Conservation (phyloP, 2,888 invertebrate genomes). For the Himalopsyche anomala region DNA sequence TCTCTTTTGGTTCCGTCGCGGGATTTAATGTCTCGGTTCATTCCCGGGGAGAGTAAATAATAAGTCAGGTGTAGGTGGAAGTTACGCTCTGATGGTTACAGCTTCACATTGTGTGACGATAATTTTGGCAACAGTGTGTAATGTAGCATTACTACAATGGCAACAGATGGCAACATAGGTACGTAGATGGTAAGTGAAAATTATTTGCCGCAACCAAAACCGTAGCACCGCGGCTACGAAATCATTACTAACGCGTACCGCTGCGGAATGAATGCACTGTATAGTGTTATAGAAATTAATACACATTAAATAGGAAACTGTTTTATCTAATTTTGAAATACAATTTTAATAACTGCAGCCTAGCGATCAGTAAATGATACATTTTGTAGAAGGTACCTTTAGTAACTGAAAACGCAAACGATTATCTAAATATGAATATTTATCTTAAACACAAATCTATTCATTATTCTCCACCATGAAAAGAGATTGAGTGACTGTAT, state of each 20-base stretch:
- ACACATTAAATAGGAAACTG: not conserved
- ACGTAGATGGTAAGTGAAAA: slow-evolving; percentile 35
- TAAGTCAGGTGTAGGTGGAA: slow-evolving; percentile 17
- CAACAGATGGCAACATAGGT: slow-evolving; percentile 28
- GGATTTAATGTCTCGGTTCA: too few relatives aligned
- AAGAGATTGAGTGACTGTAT: too few relatives aligned
- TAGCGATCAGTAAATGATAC: too few relatives aligned
- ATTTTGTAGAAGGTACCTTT: too few relatives aligned
- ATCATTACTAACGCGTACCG: slow-evolving; percentile 18
- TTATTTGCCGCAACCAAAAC: slow-evolving; percentile 25
- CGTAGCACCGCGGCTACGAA: slow-evolving; percentile 22
- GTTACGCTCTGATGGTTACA: slow-evolving; percentile 27
- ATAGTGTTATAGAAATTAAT: not conserved
- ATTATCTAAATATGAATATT: too few relatives aligned
- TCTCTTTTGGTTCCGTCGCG: too few relatives aligned
- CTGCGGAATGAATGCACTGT: not conserved
- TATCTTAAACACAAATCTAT: too few relatives aligned
- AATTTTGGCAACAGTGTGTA: slow-evolving; percentile 43
- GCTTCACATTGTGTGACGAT: slow-evolving; percentile 35
- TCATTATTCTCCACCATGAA: too few relatives aligned
- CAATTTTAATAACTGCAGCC: too few relatives aligned
- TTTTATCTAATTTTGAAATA: too few relatives aligned
- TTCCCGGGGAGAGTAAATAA: not conserved
- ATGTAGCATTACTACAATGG: slow-evolving; percentile 32
- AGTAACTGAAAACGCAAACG: too few relatives aligned